Conservation (phyloP, 2,888 invertebrate genomes). For the Philereme transversata region DNA sequence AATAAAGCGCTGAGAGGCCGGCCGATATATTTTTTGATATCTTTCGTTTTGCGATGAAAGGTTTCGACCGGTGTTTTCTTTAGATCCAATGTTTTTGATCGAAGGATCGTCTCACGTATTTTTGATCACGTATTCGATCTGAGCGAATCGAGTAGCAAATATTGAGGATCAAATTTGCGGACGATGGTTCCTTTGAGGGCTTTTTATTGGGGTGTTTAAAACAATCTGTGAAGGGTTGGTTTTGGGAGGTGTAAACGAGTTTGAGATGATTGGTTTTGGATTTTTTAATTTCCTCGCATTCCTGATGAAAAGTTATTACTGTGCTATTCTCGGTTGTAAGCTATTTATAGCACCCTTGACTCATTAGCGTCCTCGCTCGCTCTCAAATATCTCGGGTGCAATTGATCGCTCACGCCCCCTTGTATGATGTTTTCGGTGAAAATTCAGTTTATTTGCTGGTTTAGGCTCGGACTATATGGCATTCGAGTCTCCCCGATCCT, state of each 20-base stretch:
- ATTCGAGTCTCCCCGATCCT: too few species aligned
- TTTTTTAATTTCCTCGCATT: too few species aligned
- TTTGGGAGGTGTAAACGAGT: slow-evolving; percentile 8
- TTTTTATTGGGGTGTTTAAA: slow-evolving; percentile 25
- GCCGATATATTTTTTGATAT: slow-evolving; percentile 79
- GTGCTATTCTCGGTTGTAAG: too few species aligned
- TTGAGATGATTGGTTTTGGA: not conserved
- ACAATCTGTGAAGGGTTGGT: slow-evolving; percentile 21
- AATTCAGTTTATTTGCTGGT: too few species aligned
- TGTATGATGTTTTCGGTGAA: too few species aligned
- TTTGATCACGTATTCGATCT: slow-evolving; percentile 40
- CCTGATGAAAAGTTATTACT: too few species aligned
- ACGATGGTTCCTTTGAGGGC: slow-evolving; percentile 8
- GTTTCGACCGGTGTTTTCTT: slow-evolving; percentile 64
- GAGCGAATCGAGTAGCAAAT: slow-evolving; percentile 27
- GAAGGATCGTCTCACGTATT: slow-evolving; percentile 46
- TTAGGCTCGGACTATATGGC: too few species aligned
- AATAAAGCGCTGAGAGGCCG: slow-evolving; percentile 79
- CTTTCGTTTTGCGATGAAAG: slow-evolving; percentile 73
- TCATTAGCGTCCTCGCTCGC: too few species aligned
- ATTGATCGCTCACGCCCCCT: too few species aligned
- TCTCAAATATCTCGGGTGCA: too few species aligned
- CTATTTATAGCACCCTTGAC: too few species aligned
- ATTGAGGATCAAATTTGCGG: slow-evolving; percentile 33
- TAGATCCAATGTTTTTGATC: slow-evolving; percentile 29